Evolutionary conservation across 2,113 vertebrate species (phyloP), one percentile per base, ranked within the genome.

Genomic region (Planiliza haematocheilus): DNA sequence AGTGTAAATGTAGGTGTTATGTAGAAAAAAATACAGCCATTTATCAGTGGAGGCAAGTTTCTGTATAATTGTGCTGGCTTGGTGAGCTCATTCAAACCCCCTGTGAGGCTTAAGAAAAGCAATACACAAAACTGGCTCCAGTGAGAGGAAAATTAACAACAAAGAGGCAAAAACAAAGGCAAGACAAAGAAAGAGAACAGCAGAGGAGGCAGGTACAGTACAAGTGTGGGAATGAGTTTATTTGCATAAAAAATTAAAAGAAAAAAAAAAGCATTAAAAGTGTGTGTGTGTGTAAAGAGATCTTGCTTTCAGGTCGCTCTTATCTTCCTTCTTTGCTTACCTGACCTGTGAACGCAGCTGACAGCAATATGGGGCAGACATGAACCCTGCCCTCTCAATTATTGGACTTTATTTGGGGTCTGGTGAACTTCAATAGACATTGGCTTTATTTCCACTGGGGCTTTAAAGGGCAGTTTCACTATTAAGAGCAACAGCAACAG

Each of bases 11-110:
- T 72, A 81, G 79, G 50, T 73, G 65, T 46, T 38, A 60, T 50
- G 42, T 61, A 62, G 12, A 17, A 57, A 52, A 58, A 62, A 62
- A 52, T 61, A 58, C 51, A 69, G 68, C 17, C 56, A 83, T 86
- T 86, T 79, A 82, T 87, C 76, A 83, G 50, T 18, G 7, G 64
- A 82, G 67, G 80, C 68, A 86, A 59, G 82, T 82, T 78, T 74
- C 34, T 70, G 75, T 57, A 80, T 82, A 86, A 73, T 83, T 71
- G 69, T 55, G 59, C 59, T 79, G 74, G 77, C 51, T 74, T 80
- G 48, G 81, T 74, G 60, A 83, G 75, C 67, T 71, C 75, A 58
- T 71, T 80, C 61, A 79, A 86, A 57, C 70, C 87, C 62, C 84
- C 65, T 67, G 79, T 75, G 85, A 81, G 75, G 64, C 38, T 86